Conservation (phyloP, 1,140 invertebrate species). For the Elysia chlorotica region DNA sequence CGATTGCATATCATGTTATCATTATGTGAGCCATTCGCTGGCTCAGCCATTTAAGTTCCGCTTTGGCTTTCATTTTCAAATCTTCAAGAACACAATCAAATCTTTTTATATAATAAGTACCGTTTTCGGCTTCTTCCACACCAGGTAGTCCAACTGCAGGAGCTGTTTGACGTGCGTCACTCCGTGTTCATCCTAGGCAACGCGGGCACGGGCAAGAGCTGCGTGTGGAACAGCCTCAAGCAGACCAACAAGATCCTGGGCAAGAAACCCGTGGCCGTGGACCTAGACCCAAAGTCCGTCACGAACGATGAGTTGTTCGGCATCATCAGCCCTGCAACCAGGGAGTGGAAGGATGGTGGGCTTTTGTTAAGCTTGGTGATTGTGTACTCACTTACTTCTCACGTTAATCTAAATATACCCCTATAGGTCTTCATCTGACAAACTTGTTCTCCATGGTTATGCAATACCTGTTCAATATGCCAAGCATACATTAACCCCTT, state of each 20-base stretch:
- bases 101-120: no score
- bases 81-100: no score
- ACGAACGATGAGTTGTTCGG: conserved; percentile 97
- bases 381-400: background rate
- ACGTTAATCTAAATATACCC: no score
- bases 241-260: conserved; percentile 89
- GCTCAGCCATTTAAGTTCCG: no score
- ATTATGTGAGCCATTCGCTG: no score
- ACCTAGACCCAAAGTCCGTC: conserved; percentile 95
- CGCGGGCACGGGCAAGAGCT: conserved; percentile 93
- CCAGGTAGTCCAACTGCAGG: conserved; percentile 92
- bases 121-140: no score
- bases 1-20: no score
- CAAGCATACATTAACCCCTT: background rate
- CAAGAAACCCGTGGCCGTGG: conserved; percentile 86
- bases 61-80: no score
- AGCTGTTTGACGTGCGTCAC: conserved; percentile 92
- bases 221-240: conserved; percentile 92
- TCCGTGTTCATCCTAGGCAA: conserved; percentile 95
- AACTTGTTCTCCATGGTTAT: background rate
- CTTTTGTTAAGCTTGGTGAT: background rate
- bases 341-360: conserved; percentile 96
- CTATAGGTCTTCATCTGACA: background rate
- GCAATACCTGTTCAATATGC: background rate
- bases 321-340: conserved; percentile 92